Evolutionary conservation across 2,888 invertebrate genomes (phyloP).

Genomic region (Torymus texanus): DNA sequence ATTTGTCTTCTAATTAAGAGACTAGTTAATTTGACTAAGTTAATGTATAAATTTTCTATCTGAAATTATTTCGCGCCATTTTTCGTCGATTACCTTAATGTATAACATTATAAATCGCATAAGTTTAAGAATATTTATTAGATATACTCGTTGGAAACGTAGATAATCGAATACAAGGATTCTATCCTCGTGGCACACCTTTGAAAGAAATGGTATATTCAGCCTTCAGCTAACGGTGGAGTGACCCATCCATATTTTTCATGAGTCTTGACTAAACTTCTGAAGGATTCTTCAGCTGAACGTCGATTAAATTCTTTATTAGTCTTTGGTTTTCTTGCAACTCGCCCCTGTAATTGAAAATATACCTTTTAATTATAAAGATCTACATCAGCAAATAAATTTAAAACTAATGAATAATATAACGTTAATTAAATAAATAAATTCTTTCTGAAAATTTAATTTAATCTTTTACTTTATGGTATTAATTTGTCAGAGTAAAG

Average conservation of each 20-base stretch:
- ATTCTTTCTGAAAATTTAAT: constrained; percentile 9
- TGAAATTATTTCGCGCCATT: constrained; percentile 48
- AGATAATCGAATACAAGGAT: constrained; percentile 43
- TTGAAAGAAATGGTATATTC: constrained; percentile 68
- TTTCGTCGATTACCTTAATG: constrained; percentile 42
- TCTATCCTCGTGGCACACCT: constrained; percentile 52
- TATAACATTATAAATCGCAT: constrained; percentile 48
- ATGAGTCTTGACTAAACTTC: constrained; percentile 91
- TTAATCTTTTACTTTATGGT: neutral
- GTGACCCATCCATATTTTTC: constrained; percentile 96
- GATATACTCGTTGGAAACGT: constrained; percentile 51
- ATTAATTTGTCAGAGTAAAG: neutral
- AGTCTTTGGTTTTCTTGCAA: constrained; percentile 86
- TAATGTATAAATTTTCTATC: constrained; percentile 35
- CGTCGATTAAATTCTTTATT: constrained; percentile 86
- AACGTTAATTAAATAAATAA: constrained; percentile 11
- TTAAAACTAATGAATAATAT: constrained; percentile 5
- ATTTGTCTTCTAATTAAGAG: constrained; percentile 43
- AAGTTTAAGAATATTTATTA: constrained; percentile 50
- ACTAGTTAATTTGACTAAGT: constrained; percentile 54
- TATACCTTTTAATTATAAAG: neutral
- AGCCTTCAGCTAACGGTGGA: constrained; percentile 90
- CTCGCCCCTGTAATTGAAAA: constrained; percentile 78
- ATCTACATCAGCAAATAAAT: constrained; percentile 2
- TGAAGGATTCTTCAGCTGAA: constrained; percentile 91